A percentile compares a stretch with the other conserved stretches of the same genome.
These are phyloP conservation scores for Caenorhabditis macrosperma DNA, from an alignment of 2,888 invertebrate species.

Conservation along the genomic window DNA sequence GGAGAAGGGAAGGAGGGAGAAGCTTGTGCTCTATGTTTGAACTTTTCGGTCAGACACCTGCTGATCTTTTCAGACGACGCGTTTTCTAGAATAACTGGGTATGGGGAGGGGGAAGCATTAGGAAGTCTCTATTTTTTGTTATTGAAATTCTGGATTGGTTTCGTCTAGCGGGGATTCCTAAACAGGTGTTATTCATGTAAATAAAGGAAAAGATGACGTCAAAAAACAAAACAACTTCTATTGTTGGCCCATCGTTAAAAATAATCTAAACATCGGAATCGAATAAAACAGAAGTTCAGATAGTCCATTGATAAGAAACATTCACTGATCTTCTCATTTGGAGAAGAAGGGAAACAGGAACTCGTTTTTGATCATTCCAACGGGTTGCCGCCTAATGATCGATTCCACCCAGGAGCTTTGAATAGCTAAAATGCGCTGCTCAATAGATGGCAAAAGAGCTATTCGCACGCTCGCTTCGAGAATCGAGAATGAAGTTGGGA, in stretches of 20 bases:
- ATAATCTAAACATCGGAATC: too few relatives aligned
- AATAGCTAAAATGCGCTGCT: conserved; percentile 4
- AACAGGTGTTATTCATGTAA: too few relatives aligned
- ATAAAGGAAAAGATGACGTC: too few relatives aligned
- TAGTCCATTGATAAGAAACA: too few relatives aligned
- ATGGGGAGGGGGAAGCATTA: neutral
- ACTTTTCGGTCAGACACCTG: conserved; percentile 1
- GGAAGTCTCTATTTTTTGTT: neutral
- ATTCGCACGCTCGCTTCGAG: neutral
- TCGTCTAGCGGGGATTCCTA: neutral
- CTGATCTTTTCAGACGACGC: neutral
- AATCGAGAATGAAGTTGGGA: neutral
- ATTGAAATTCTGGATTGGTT: neutral
- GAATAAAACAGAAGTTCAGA: too few relatives aligned
- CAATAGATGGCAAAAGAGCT: conserved; percentile 1
- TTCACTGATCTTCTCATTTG: too few relatives aligned
- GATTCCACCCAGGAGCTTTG: too few relatives aligned
- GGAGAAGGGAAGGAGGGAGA: neutral
- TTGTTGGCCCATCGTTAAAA: too few relatives aligned
- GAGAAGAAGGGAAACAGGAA: too few relatives aligned
- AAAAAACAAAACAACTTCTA: too few relatives aligned
- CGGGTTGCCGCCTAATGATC: too few relatives aligned
- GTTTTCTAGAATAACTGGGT: neutral
- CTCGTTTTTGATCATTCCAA: too few relatives aligned
- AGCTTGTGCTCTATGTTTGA: neutral